Evolutionary conservation across 2,113 vertebrate genomes (phyloP).

Genomic region (Gymnorhina tibicen): DNA sequence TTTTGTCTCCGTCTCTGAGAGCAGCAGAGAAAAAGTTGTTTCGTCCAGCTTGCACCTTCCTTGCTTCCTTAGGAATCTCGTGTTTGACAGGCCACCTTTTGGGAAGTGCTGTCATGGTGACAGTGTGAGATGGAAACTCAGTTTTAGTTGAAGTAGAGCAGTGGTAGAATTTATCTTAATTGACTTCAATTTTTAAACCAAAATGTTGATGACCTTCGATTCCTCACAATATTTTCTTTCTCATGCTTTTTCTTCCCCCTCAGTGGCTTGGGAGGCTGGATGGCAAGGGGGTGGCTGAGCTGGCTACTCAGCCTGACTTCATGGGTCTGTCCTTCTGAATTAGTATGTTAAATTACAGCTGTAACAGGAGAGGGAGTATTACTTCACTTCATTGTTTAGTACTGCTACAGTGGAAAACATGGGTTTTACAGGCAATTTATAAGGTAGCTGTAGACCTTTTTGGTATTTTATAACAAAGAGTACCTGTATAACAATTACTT

Average conservation of each 20-base stretch:
- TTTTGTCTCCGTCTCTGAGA: not conserved
- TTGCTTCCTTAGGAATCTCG: not conserved
- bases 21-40: not conserved
- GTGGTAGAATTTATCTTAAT: not conserved
- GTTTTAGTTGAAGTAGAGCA: not conserved
- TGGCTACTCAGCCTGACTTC: not conserved
- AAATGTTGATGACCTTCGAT: not conserved
- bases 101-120: not conserved
- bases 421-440: not conserved
- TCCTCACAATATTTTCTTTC: not conserved
- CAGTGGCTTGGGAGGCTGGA: not conserved
- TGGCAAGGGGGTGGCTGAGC: not conserved
- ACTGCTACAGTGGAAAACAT: not conserved
- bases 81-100: not conserved
- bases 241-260: not conserved
- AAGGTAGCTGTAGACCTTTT: not conserved
- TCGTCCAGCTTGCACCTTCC: not conserved
- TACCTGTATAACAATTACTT: not conserved
- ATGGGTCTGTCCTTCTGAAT: not conserved
- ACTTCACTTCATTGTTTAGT: not conserved
- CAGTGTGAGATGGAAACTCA: not conserved
- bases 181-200: not conserved
- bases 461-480: conserved; percentile 20
- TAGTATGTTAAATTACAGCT: not conserved
- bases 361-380: not conserved